Percentiles rank a stretch among this genome's conserved stretches.
phyloP scores from a whole-genome alignment of 2,113 vertebrate genomes.

The Laticauda laticaudata region DNA sequence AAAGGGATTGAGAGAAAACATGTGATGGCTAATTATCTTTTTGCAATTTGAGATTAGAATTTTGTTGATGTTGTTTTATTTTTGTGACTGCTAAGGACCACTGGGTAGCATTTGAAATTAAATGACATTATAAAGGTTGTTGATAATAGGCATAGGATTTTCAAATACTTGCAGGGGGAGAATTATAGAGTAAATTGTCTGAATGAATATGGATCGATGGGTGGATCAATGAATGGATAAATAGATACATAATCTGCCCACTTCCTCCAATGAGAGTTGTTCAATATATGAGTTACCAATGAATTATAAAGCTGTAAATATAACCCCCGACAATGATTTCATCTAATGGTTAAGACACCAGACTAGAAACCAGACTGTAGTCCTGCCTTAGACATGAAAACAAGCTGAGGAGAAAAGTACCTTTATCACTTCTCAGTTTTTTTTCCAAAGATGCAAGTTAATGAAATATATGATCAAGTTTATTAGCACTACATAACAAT shows the following conservation, averaged over 20 bases:
- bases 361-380: neutral
- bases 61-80: neutral
- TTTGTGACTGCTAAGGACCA: neutral
- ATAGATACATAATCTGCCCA: slow-evolving; percentile 59
- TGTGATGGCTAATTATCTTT: neutral
- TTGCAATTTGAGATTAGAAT: neutral
- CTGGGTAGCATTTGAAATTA: neutral
- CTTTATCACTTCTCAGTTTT: neutral
- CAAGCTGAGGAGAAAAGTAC: neutral
- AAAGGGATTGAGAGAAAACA: neutral
- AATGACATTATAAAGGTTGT: neutral
- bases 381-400: neutral
- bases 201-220: neutral
- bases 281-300: slow-evolving; percentile 67
- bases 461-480: neutral
- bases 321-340: slow-evolving; percentile 49
- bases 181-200: neutral
- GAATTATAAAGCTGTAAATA: slow-evolving; percentile 70
- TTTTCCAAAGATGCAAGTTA: neutral
- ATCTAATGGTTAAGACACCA: neutral
- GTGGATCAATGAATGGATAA: slow-evolving; percentile 25
- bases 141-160: neutral
- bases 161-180: neutral
- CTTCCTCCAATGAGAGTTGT: slow-evolving; percentile 49
- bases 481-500: neutral